Base-by-base conservation (phyloP, 2,113 vertebrate genomes). In the Toxotes chatareus region DNA sequence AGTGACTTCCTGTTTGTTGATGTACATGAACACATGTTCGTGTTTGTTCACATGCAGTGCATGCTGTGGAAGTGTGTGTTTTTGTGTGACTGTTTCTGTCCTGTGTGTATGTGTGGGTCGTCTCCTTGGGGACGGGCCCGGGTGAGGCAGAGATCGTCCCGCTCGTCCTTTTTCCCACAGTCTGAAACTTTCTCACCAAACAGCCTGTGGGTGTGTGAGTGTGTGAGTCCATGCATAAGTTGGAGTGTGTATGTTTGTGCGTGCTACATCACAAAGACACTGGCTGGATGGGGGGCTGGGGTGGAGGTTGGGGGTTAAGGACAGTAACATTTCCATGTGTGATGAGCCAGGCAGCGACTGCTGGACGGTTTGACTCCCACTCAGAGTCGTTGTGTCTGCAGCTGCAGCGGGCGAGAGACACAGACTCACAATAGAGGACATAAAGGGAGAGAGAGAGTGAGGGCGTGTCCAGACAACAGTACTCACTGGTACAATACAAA, bases 81-180 rank as follows among this genome's bases (percentile, higher is more conserved):
- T 56, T 16, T 46, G 46, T 55, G 53, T 55, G 1, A 4, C 5
- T 60, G 61, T 61, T 70, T 79, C 27, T 27, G 27, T 27, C 27
- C 53, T 53, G 65, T 88, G 63, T 71, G 2, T 46, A 13, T 76
- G 66, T 71, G 49, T 74, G 51, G 32, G 47, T 27, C 21, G 59
- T 53, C 34, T 76, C 80, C 82, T 77, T 23, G 0, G 80, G 85
- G 87, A 84, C 53, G 8, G 40, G 32, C 21, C 10, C 6, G 47
- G 74, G 51, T 34, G 56, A 73, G n/a, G 36, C 44, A 60, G 70
- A 53, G 83, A 85, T 82, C 31, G 19, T 66, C 76, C 82, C 36
- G 74, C 60, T 76, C 6, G 17, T 87, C 65, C 55, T 70, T 40
- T 76, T 89, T 91, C 91, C 89, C 91, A 92, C 90, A 88, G 82